Conservation (phyloP, 1,140 invertebrate genomes). For the Diorhabda elongata region DNA sequence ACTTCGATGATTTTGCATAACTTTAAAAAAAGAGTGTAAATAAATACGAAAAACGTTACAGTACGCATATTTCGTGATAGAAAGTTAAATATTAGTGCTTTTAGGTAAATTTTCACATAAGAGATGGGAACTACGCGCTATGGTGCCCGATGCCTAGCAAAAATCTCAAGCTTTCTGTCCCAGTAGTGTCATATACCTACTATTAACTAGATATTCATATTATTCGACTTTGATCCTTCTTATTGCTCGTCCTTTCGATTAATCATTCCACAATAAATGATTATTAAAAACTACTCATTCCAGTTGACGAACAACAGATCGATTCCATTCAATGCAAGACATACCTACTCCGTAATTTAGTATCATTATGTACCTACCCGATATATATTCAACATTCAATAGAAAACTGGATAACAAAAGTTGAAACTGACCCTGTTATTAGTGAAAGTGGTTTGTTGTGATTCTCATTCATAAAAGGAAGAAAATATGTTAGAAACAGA, state of each 20-base stretch:
- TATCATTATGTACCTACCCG: constrained; percentile 4
- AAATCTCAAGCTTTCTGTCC: not conserved
- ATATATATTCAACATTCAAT: not conserved
- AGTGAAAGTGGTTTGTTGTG: constrained; percentile 7
- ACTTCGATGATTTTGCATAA: no score
- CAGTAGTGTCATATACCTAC: not conserved
- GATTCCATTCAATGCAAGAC: not conserved
- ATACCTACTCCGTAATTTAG: constrained; percentile 9
- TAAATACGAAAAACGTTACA: no score
- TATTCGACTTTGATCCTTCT: not conserved
- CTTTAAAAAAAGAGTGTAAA: no score
- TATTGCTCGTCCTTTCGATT: not conserved
- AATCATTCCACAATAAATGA: not conserved
- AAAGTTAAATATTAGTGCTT: no score
- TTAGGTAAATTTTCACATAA: no score
- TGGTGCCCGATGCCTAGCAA: no score
- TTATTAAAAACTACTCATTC: not conserved
- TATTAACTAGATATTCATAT: not conserved
- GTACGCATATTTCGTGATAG: no score
- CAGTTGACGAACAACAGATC: not conserved
- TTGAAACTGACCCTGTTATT: constrained; percentile 10
- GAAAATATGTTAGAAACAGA: not conserved
- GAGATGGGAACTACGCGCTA: no score
- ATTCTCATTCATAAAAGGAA: not conserved
- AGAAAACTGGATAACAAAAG: constrained; percentile 3